Percentiles rank a stretch among this genome's conserved stretches.
Evolutionary conservation across 2,797 vertebrate genomes (phyloP).

Genomic region (Labroides dimidiatus): DNA sequence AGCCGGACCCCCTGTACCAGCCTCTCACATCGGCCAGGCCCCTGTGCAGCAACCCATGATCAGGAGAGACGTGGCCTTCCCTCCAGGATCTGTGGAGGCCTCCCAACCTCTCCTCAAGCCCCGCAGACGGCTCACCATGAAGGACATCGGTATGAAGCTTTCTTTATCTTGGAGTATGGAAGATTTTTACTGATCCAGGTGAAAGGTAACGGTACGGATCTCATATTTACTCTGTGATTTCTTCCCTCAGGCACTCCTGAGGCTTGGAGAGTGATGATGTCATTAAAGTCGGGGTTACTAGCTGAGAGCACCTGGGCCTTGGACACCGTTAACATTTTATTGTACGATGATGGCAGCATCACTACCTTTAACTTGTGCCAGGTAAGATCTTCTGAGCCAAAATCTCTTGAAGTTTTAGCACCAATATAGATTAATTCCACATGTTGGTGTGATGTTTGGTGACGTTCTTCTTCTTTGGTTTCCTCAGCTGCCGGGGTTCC

Average conservation of each 20-base stretch:
- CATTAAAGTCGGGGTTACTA: constrained; percentile 96
- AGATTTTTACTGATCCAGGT: too few species aligned
- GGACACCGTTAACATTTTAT: constrained; percentile 98
- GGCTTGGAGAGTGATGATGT: constrained; percentile 99
- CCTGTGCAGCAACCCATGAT: constrained; percentile 94
- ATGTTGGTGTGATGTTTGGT: background rate
- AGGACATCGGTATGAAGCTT: constrained; percentile 92
- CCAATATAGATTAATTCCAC: background rate
- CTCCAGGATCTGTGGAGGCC: constrained; percentile 94
- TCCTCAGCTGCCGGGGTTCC: constrained; percentile 93
- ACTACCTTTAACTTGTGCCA: constrained; percentile 97
- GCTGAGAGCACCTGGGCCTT: constrained; percentile 99
- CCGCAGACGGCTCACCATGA: constrained; percentile 93
- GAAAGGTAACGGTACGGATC: background rate
- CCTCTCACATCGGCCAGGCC: constrained; percentile 92
- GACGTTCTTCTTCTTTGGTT: constrained; percentile 2
- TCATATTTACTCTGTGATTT: constrained; percentile 14
- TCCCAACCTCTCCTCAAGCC: constrained; percentile 95
- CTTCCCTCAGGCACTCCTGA: constrained; percentile 92
- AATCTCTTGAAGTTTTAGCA: background rate
- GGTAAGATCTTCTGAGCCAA: constrained; percentile 76
- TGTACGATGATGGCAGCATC: constrained; percentile 98
- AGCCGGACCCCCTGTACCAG: constrained; percentile 94
- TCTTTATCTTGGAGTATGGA: too few species aligned
- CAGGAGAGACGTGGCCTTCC: constrained; percentile 95